Evolutionary conservation across 2,113 vertebrate genomes (phyloP), one percentile per base, ranked within the genome.

Genomic region (Hippocampus comes): DNA sequence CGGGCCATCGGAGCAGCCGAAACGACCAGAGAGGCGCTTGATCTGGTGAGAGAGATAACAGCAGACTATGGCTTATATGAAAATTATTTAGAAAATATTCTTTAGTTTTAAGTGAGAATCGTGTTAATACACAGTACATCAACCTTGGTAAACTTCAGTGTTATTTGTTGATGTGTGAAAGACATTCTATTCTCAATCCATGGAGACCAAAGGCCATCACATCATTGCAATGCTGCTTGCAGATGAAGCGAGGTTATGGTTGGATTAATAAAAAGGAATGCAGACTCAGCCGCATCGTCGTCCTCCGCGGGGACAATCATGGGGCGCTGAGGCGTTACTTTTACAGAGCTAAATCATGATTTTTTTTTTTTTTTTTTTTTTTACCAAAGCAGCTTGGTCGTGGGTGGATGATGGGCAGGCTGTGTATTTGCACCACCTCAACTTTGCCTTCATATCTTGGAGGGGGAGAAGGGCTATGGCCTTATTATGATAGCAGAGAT

Each of bases 401-500:
- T 15, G 59, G 25, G 15, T 7, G 59, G 27, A 61, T 61, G 42
- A 64, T 15, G 34, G 10, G n/a, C 41, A 46, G 63, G 21, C 15
- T 46, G n/a, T 23, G 14, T 17, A 2, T 8, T 17, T 46, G 42
- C 12, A 46, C 43, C 63, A 46, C 63, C 42, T 65, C 42, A 2
- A 15, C 21, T 46, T 18, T 21, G 63, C 3, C 63, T 43, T 46
- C 38, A 14, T n/a, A 56, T 59, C 11, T 15, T 59, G 23, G 23
- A 59, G 12, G 25, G 34, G 15, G 27, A 61, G 43, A 23, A 48
- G 43, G 64, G 23, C 63, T 46, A 9, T 3, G 43, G 43, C 23
- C 64, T 66, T 25, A 48, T 46, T 66, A 66, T 17, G 41, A 18
- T 66, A 25, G 63, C 42, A 66, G 42, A 48, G 64, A 27, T 25